A percentile compares a stretch with the other conserved stretches of the same genome.
phyloP scores from a whole-genome alignment of 2,113 vertebrate species.

The Galeopterus variegatus region DNA sequence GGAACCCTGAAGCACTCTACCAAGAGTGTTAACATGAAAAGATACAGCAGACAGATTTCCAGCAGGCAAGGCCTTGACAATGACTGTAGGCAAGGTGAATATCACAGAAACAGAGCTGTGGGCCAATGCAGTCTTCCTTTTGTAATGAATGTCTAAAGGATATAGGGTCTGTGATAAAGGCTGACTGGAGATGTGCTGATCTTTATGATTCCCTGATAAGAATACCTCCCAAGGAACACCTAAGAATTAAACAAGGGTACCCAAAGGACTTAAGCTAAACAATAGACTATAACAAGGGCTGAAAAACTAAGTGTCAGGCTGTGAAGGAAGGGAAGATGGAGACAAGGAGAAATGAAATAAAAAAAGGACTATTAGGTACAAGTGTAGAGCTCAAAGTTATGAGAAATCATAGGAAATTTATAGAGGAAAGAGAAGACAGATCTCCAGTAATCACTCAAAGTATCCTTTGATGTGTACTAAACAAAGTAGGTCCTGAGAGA shows the following conservation, averaged over 20 bases:
- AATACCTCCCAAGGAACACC: neutral
- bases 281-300: neutral
- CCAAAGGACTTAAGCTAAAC: neutral
- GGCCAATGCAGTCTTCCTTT: neutral
- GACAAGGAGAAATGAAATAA: neutral
- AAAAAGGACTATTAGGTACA: neutral
- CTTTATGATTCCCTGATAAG: neutral
- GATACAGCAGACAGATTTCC: constrained; percentile 33
- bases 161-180: neutral
- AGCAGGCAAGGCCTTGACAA: neutral
- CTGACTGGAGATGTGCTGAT: neutral
- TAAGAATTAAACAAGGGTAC: neutral
- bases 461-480: neutral
- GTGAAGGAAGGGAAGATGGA: neutral
- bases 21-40: neutral
- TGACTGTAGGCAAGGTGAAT: neutral
- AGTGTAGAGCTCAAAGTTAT: neutral
- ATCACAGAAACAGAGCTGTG: neutral
- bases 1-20: constrained; percentile 51
- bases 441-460: neutral
- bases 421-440: neutral
- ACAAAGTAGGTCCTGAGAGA: neutral
- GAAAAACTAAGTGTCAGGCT: neutral
- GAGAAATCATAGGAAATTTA: neutral
- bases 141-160: neutral